A percentile compares a stretch with the other conserved stretches of the same genome.
phyloP scores from a whole-genome alignment of 2,797 vertebrate genomes.

The Micrastur ruficollis region DNA sequence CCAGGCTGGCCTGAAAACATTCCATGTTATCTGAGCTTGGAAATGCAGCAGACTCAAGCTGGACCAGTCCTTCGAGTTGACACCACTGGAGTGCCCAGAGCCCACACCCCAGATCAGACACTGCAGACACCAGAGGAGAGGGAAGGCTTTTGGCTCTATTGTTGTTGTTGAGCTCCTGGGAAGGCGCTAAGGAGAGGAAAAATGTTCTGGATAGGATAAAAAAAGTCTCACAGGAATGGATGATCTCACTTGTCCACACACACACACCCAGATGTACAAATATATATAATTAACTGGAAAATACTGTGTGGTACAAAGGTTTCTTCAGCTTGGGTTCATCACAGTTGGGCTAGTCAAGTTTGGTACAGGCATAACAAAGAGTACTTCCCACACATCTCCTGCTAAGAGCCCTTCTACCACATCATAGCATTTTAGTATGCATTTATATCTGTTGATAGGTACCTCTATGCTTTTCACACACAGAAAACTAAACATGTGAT shows the following conservation, averaged over 20 bases:
- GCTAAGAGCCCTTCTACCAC: slow-evolving; percentile 37
- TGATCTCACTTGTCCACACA: slow-evolving; percentile 62
- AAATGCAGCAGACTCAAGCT: not conserved
- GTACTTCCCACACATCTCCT: slow-evolving; percentile 34
- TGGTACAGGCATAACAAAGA: slow-evolving; percentile 31
- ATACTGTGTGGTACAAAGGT: slow-evolving; percentile 40
- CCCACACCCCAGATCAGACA: not conserved
- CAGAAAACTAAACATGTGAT: not conserved
- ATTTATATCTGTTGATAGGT: slow-evolving; percentile 32
- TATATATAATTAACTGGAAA: slow-evolving; percentile 62
- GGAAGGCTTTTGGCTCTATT: slow-evolving; percentile 24
- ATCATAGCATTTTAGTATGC: slow-evolving; percentile 6
- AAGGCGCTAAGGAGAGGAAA: slow-evolving; percentile 13
- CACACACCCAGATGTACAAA: slow-evolving; percentile 48
- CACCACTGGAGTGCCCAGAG: not conserved
- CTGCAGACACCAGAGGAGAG: not conserved
- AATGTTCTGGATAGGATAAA: slow-evolving; percentile 18
- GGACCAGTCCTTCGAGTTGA: not conserved
- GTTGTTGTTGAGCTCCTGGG: slow-evolving; percentile 32
- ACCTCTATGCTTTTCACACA: not conserved
- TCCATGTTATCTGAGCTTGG: not conserved
- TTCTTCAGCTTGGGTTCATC: slow-evolving; percentile 31
- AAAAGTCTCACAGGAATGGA: slow-evolving; percentile 45
- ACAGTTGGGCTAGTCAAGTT: not conserved
- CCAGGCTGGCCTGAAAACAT: slow-evolving; percentile 4